Percentiles rank a stretch among this genome's conserved stretches.
These are phyloP conservation scores for Spilogale gracilis DNA, from an alignment of 2,113 vertebrate species.

Conservation along the genomic window DNA sequence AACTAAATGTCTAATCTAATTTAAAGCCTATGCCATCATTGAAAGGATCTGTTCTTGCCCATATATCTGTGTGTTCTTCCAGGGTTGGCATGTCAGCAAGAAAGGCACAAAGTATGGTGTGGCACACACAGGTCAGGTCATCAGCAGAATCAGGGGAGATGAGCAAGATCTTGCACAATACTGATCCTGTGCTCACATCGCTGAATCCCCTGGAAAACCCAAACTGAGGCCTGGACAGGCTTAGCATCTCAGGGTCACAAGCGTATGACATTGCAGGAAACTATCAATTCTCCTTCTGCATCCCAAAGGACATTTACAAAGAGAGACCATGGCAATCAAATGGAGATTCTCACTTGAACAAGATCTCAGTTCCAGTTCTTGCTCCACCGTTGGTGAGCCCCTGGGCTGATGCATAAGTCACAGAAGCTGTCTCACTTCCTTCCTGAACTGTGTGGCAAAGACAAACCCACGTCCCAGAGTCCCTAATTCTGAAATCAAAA, in stretches of 20 bases:
- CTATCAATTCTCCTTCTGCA: neutral
- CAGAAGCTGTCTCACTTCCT: neutral
- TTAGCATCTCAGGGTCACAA: neutral
- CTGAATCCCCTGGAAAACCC: neutral
- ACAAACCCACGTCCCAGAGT: neutral
- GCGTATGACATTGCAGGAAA: neutral
- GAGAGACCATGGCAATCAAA: neutral
- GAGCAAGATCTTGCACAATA: neutral
- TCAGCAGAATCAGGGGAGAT: neutral
- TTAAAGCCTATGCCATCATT: neutral
- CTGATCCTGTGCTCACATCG: neutral
- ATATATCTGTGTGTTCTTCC: rapidly evolving
- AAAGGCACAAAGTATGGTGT: neutral
- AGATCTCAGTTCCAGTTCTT: neutral
- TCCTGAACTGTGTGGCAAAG: neutral
- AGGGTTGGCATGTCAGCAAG: neutral
- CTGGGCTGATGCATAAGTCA: neutral
- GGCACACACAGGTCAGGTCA: neutral
- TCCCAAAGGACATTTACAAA: neutral
- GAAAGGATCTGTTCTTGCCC: neutral
- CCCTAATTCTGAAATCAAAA: neutral
- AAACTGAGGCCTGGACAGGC: neutral
- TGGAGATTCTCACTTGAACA: neutral
- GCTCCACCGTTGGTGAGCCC: neutral
- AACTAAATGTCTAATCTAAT: neutral